Percentiles rank a stretch among this genome's conserved stretches.
These are phyloP conservation scores for Catharus minimus DNA, from an alignment of 2,113 vertebrate genomes.

Conservation along the genomic window DNA sequence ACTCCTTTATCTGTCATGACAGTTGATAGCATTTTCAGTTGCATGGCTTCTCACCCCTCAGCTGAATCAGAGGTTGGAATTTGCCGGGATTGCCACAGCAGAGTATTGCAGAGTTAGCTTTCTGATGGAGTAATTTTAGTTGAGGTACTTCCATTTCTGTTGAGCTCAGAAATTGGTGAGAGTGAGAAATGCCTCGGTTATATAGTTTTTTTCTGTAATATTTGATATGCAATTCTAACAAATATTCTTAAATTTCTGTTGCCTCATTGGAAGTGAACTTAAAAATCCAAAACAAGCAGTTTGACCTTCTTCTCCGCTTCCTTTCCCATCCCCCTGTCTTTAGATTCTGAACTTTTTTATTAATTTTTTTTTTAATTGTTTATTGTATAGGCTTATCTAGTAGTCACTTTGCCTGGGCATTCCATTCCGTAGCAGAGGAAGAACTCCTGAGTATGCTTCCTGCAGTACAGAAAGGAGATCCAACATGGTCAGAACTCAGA, in stretches of 20 bases:
- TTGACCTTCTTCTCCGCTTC: background rate
- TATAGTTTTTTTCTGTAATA: background rate
- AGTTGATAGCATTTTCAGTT: background rate
- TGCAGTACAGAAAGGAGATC: conserved; percentile 87
- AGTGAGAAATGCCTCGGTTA: background rate
- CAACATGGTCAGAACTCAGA: conserved; percentile 90
- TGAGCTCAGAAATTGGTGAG: background rate
- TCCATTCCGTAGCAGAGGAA: conserved; percentile 97
- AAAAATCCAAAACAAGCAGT: background rate
- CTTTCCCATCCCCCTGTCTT: background rate
- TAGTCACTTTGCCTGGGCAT: conserved; percentile 96
- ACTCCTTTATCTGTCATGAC: background rate
- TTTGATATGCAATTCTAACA: background rate
- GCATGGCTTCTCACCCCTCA: background rate
- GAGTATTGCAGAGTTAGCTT: background rate
- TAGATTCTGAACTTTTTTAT: background rate
- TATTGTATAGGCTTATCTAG: conserved; percentile 86
- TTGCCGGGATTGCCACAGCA: background rate
- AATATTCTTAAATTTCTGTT: background rate
- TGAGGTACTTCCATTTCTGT: background rate
- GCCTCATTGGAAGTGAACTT: background rate
- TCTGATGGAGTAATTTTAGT: background rate
- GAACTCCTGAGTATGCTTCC: conserved; percentile 93
- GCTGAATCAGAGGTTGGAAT: background rate
- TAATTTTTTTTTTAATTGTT: background rate